phyloP scores from a whole-genome alignment of 2,113 vertebrate species.

The Brachypteracias leptosomus region DNA sequence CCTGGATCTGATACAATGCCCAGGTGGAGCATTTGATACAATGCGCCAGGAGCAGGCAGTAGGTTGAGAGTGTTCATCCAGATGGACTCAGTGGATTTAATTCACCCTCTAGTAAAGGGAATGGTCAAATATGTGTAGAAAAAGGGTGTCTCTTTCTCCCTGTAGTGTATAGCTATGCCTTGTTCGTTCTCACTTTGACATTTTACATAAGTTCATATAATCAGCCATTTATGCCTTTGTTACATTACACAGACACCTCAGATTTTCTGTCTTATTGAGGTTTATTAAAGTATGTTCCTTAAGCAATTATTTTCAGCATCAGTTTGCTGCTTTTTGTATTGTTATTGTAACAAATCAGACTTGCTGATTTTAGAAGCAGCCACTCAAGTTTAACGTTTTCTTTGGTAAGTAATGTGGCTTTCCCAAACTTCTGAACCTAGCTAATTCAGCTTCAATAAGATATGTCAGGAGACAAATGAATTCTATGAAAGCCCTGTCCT shows the following conservation, averaged over 20 bases:
- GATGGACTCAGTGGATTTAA: background rate
- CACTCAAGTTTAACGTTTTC: background rate
- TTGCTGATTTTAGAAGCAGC: background rate
- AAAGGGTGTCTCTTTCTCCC: background rate
- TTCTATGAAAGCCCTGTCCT: background rate
- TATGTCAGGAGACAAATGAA: background rate
- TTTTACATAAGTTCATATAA: background rate
- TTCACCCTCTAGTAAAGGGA: slow-evolving; percentile 4
- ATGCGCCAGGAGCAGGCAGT: too few species aligned
- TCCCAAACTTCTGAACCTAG: too few species aligned
- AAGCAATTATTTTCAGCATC: background rate
- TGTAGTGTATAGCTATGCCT: background rate
- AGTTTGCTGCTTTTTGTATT: background rate
- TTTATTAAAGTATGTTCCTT: background rate
- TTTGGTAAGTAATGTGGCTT: too few species aligned
- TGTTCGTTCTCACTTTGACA: background rate
- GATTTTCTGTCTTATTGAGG: background rate
- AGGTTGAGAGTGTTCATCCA: background rate
- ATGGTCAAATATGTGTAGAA: background rate
- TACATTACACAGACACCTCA: background rate
- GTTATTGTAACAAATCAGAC: background rate
- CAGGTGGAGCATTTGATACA: background rate
- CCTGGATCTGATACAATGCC: background rate
- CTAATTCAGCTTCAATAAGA: background rate
- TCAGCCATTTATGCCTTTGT: background rate